phyloP scores from a whole-genome alignment of 2,113 vertebrate genomes.

The Cheirogaleus medius region DNA sequence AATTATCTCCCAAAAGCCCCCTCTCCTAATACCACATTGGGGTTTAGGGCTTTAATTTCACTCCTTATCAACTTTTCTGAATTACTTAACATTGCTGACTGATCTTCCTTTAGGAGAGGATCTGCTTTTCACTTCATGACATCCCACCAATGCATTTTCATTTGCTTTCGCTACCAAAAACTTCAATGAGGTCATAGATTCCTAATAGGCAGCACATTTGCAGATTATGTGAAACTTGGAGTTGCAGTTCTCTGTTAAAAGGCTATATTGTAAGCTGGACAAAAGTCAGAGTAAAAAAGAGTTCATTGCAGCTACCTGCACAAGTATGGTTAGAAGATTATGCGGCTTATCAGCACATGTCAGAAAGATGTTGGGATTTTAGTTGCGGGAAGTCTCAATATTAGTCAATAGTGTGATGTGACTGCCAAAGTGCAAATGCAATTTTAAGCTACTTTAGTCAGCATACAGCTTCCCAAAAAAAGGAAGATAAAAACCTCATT shows the following conservation, averaged over 20 bases:
- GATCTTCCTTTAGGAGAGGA: not conserved
- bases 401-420: constrained; percentile 67
- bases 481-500: constrained; percentile 54
- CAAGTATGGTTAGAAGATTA: constrained; percentile 57
- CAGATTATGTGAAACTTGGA: constrained; percentile 5
- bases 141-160: not conserved
- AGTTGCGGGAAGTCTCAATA: constrained; percentile 64
- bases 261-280: constrained; percentile 37
- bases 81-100: not conserved
- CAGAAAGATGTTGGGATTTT: constrained; percentile 75
- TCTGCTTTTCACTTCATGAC: not conserved
- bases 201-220: not conserved
- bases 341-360: constrained; percentile 73
- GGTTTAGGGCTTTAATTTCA: not conserved
- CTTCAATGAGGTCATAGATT: not conserved
- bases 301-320: constrained; percentile 22
- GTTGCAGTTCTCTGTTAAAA: not conserved
- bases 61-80: not conserved
- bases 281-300: constrained; percentile 57
- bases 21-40: not conserved
- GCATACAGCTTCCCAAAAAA: constrained; percentile 53
- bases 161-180: constrained; percentile 16
- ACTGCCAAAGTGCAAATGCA: constrained; percentile 66
- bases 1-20: not conserved
- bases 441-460: constrained; percentile 73